Evolutionary conservation across 2,113 vertebrate genomes (phyloP).

Genomic region (Mastomys coucha): DNA sequence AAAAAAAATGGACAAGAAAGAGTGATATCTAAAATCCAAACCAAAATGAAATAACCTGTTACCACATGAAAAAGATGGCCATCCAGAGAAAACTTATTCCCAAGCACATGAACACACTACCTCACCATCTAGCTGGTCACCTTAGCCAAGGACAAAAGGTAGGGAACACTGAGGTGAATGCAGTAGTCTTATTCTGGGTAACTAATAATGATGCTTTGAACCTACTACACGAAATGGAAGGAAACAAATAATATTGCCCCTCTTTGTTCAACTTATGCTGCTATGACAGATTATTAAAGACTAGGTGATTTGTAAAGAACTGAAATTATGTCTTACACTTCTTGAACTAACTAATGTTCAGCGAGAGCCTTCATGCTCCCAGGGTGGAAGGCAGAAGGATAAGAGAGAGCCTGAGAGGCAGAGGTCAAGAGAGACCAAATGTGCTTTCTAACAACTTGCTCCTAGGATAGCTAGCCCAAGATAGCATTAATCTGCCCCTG

Average conservation of each 20-base stretch:
- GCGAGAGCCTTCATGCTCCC: neutral
- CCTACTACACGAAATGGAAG: neutral
- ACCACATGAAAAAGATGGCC: rapidly evolving
- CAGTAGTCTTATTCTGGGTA: neutral
- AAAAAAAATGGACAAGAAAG: neutral
- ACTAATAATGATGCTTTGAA: neutral
- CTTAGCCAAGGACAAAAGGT: neutral
- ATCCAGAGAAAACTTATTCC: neutral
- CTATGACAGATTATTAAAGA: neutral
- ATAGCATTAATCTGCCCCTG: neutral
- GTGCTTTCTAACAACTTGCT: neutral
- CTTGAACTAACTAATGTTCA: neutral
- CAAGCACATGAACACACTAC: neutral
- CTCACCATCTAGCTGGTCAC: too few relatives aligned
- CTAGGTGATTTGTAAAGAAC: neutral
- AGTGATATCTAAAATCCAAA: neutral
- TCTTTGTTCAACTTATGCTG: neutral
- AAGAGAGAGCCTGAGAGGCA: neutral
- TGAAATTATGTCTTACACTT: neutral
- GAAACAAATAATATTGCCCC: neutral
- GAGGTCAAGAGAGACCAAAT: too few relatives aligned
- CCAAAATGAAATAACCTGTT: neutral
- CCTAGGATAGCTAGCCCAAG: neutral
- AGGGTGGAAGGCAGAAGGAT: neutral
- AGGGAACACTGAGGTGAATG: neutral